A percentile compares a stretch with the other conserved stretches of the same genome.
phyloP scores from a whole-genome alignment of 2,888 invertebrate species.

The Laspeyria flexula region DNA sequence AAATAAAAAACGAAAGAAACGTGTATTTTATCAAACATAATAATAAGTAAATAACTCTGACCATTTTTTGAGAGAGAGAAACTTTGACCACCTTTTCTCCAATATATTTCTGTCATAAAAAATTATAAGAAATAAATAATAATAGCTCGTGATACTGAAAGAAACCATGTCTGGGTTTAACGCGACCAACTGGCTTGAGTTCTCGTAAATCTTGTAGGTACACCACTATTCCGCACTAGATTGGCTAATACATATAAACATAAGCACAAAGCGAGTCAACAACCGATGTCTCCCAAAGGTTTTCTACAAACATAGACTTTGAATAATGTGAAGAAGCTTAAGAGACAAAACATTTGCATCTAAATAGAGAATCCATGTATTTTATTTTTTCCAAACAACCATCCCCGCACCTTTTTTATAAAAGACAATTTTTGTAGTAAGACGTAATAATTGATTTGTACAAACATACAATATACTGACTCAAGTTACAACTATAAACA shows the following conservation, averaged over 20 bases:
- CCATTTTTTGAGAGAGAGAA: too few relatives aligned
- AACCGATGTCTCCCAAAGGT: constrained; percentile 7
- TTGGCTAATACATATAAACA: constrained; percentile 28
- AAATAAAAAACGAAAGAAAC: too few relatives aligned
- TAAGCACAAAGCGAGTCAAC: constrained; percentile 20
- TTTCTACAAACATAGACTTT: constrained; percentile 12
- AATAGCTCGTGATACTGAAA: constrained; percentile 14
- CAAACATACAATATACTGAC: too few relatives aligned
- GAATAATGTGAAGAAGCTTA: constrained; percentile 5
- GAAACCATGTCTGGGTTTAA: constrained; percentile 12
- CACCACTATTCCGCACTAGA: constrained; percentile 16
- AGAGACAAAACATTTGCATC: constrained; percentile 2
- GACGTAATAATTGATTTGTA: too few relatives aligned
- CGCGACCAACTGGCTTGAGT: constrained; percentile 6
- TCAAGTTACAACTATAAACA: too few relatives aligned
- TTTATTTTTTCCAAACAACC: neutral
- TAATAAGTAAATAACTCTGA: too few relatives aligned
- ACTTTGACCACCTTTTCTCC: too few relatives aligned
- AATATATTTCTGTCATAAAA: neutral
- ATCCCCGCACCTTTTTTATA: too few relatives aligned
- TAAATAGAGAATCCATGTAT: neutral
- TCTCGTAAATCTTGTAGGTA: constrained; percentile 6
- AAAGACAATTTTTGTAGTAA: too few relatives aligned
- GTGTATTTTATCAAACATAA: too few relatives aligned
- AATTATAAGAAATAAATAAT: neutral